These are phyloP conservation scores for Sarcophaga variegata DNA, from an alignment of 2,888 invertebrate species.

Conservation along the genomic window DNA sequence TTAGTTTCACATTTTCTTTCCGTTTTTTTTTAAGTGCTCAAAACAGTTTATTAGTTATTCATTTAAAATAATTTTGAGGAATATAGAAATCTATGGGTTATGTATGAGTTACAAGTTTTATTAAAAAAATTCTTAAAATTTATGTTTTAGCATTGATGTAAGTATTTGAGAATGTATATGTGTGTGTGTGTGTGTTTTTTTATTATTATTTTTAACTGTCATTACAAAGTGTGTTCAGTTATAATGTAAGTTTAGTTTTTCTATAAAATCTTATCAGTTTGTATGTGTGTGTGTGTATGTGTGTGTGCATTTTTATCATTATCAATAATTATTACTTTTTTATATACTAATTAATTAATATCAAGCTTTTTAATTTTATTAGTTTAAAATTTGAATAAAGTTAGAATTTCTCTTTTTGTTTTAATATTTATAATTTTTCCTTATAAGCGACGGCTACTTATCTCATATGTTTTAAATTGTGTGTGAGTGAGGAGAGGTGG, in stretches of 20 bases:
- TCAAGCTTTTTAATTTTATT: slow-evolving; percentile 65
- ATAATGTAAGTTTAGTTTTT: slow-evolving; percentile 46
- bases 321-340: not conserved
- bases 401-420: slow-evolving; percentile 47
- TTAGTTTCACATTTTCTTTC: too few relatives aligned
- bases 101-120: not conserved
- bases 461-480: slow-evolving; percentile 34
- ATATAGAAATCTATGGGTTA: too few relatives aligned
- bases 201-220: not conserved
- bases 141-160: too few relatives aligned
- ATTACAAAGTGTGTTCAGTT: slow-evolving; percentile 30
- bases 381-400: slow-evolving; percentile 61
- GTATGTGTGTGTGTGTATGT: slow-evolving; percentile 27
- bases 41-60: too few relatives aligned
- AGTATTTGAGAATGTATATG: too few relatives aligned
- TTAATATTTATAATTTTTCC: slow-evolving; percentile 32
- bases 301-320: slow-evolving; percentile 10
- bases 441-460: slow-evolving; percentile 52
- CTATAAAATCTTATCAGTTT: slow-evolving; percentile 57
- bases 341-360: slow-evolving; percentile 60
- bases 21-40: too few relatives aligned
- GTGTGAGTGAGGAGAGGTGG: not conserved
- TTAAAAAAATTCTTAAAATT: too few relatives aligned
- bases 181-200: not conserved
- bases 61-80: too few relatives aligned